Evolutionary conservation across 92 coral and sea anemone genomes (phyloP).

Genomic region (Epizoanthus rinbou): DNA sequence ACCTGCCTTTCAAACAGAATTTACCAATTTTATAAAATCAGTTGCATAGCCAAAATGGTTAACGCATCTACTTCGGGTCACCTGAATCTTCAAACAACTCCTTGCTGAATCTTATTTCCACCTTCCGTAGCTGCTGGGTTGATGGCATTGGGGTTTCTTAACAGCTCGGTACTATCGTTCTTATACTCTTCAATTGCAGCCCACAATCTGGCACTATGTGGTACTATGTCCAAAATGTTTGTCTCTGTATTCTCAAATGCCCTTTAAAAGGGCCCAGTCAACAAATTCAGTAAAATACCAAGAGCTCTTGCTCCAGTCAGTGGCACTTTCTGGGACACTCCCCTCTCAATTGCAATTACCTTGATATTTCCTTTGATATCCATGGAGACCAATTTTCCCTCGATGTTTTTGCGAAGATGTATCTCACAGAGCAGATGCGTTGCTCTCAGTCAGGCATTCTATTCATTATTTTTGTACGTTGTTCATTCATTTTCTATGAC

Average conservation of each 20-base stretch:
- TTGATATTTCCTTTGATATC: too few species aligned
- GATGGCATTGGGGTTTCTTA: slow-evolving; percentile 22
- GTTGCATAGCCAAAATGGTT: not conserved
- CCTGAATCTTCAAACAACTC: not conserved
- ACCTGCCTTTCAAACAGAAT: slow-evolving; percentile 27
- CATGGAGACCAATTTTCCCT: too few species aligned
- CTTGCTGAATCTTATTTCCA: not conserved
- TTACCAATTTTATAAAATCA: slow-evolving; percentile 6
- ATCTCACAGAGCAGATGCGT: too few species aligned
- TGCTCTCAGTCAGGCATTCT: too few species aligned
- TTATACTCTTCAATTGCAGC: slow-evolving; percentile 18
- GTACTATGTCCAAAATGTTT: slow-evolving; percentile 4
- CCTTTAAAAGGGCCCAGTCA: slow-evolving; percentile 24
- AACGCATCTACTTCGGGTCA: too few species aligned
- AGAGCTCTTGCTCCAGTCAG: slow-evolving; percentile 19
- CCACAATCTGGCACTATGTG: slow-evolving; percentile 4
- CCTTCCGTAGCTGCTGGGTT: not conserved
- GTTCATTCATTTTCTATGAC: too few species aligned
- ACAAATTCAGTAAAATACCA: slow-evolving; percentile 5
- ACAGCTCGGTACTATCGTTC: not conserved
- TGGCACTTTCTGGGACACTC: slow-evolving; percentile 24
- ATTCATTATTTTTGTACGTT: too few species aligned
- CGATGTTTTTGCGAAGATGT: too few species aligned
- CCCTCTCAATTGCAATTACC: slow-evolving; percentile 23
- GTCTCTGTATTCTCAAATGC: slow-evolving; percentile 11